Evolutionary conservation across 64 coral and sea anemone genomes (phyloP).

Genomic region (Catalaphyllia jardinei): DNA sequence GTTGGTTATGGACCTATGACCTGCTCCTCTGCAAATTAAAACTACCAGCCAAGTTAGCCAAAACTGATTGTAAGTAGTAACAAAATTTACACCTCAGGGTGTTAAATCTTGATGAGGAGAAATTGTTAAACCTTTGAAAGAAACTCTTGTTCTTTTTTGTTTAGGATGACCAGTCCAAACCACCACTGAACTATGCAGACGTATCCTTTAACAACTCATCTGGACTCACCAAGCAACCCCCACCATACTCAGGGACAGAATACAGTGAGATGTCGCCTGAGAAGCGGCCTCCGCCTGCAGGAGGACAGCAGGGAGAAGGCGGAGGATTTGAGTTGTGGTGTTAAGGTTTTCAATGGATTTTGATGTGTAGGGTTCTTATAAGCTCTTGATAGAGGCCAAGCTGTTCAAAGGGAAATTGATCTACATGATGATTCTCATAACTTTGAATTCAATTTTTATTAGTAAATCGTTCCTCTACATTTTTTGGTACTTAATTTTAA

Average conservation of each 20-base stretch:
- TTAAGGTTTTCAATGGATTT: neutral
- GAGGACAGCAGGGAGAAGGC: conserved; percentile 31
- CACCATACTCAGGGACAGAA: neutral
- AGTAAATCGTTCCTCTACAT: neutral
- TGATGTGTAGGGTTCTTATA: neutral
- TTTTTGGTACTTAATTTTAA: neutral
- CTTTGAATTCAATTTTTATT: too few relatives aligned
- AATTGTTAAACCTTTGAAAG: neutral
- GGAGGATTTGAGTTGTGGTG: conserved; percentile 47
- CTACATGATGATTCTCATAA: too few relatives aligned
- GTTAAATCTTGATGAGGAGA: too few relatives aligned
- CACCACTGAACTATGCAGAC: neutral
- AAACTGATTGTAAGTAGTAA: too few relatives aligned
- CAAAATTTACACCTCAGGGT: too few relatives aligned
- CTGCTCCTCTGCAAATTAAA: too few relatives aligned
- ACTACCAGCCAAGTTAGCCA: too few relatives aligned
- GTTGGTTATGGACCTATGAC: too few relatives aligned
- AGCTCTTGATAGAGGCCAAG: neutral
- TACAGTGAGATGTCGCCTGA: neutral
- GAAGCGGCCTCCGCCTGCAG: neutral
- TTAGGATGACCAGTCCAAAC: neutral
- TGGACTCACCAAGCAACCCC: neutral
- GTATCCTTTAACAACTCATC: neutral
- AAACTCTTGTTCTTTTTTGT: neutral
- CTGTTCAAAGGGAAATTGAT: too few relatives aligned